Evolutionary conservation across 2,888 invertebrate species (phyloP), one percentile per base, ranked within the genome.

Genomic region (Pemphredon lugubris): DNA sequence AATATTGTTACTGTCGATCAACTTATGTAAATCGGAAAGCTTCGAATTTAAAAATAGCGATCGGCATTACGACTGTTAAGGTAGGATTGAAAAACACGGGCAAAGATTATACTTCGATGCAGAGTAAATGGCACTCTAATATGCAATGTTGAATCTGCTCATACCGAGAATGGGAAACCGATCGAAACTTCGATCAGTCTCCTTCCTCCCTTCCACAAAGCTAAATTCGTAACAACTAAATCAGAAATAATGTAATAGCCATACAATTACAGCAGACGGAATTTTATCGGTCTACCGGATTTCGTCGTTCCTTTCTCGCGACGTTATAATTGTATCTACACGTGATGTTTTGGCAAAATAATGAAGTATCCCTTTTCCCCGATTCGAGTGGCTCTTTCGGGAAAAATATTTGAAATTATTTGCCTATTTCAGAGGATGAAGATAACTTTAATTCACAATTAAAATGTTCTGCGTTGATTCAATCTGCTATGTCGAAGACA

Each of bases 301-400:
- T 26, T 26, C 7, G 26, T 26, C 7, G 26, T 26, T 26, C 7
- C 26, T 26, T 26, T 26, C 7, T 5, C n/a, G 40, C 16, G 48
- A 14, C 13, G 45, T 30, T 21, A 58, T 30, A 26, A 61, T 61
- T 45, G 14, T 61, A 48, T 59, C 21, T 48, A 14, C 14, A 37
- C 18, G 26, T 42, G 60, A 65, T 44, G 53, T 23, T 32, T 65
- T 14, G 51, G 50, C 32, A 68, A 39, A 39, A 2, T 11, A 57
- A 23, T 50, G 18, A 30, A 30, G 7, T 1, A 9, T 30, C 9
- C 6, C 2, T 30, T 30, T 30, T 30, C 30, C 9, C 9, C n/a
- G n/a, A n/a, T n/a, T n/a, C n/a, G n/a, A n/a, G n/a, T n/a, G n/a
- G n/a, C n/a, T n/a, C n/a, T n/a, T n/a, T n/a, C n/a, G n/a, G n/a